Conservation (phyloP, 2,888 invertebrate genomes). For the Galerucella nymphaeae region DNA sequence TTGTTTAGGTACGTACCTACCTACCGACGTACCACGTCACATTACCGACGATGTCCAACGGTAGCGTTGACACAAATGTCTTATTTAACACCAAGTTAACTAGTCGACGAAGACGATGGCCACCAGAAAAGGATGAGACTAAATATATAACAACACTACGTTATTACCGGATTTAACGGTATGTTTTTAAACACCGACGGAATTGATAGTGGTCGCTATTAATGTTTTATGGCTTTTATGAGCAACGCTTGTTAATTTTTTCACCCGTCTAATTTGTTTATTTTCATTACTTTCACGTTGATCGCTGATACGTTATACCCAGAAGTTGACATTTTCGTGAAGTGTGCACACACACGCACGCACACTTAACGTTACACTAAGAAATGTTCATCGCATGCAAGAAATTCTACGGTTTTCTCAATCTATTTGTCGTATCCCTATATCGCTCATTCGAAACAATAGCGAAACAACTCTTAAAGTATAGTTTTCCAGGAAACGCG, state of each 20-base stretch:
- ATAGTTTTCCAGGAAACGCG: too few species aligned
- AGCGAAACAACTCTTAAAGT: too few species aligned
- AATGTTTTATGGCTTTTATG: conserved; percentile 39
- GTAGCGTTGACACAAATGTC: conserved; percentile 51
- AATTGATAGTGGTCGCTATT: conserved; percentile 41
- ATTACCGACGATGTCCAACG: conserved; percentile 18
- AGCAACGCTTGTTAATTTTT: conserved; percentile 25
- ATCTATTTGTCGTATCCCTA: too few species aligned
- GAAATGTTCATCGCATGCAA: not conserved
- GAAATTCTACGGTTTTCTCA: too few species aligned
- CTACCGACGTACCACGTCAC: conserved; percentile 6
- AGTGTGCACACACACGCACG: not conserved
- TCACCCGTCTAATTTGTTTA: conserved; percentile 5
- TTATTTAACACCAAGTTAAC: conserved; percentile 51
- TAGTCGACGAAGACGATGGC: conserved; percentile 40
- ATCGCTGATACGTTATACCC: not conserved
- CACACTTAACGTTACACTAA: not conserved
- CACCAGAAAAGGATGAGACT: conserved; percentile 37
- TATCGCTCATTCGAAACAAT: too few species aligned
- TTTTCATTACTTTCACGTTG: conserved; percentile 12
- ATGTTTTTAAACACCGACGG: conserved; percentile 40
- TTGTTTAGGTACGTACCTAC: not conserved
- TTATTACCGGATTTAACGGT: conserved; percentile 46
- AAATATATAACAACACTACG: conserved; percentile 30
- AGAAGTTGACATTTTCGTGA: not conserved